phyloP scores from a whole-genome alignment of 2,888 invertebrate genomes.

The Eudemis profundana region DNA sequence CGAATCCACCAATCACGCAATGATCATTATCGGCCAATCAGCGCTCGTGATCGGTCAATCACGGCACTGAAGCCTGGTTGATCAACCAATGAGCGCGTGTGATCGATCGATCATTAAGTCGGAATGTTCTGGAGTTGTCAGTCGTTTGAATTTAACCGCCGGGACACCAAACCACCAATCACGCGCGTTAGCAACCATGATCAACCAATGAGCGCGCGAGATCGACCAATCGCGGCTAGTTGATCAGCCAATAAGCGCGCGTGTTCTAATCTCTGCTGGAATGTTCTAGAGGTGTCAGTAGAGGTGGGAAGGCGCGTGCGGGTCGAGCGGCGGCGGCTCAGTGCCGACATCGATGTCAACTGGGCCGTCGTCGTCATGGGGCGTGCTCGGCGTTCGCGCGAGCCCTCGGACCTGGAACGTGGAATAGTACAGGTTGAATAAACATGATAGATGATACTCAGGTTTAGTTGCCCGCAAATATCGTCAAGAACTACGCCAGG shows the following conservation, averaged over 20 bases:
- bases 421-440: no score
- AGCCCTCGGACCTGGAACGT: slow-evolving; percentile 71
- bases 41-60: neutral
- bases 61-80: neutral
- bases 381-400: slow-evolving; percentile 57
- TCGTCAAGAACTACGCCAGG: no score
- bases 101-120: slow-evolving; percentile 7
- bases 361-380: slow-evolving; percentile 71
- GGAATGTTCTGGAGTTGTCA: slow-evolving; percentile 6
- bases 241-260: slow-evolving; percentile 29
- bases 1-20: slow-evolving; percentile 23
- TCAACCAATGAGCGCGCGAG: slow-evolving; percentile 32
- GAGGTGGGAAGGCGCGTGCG: slow-evolving; percentile 52
- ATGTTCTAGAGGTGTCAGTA: slow-evolving; percentile 53
- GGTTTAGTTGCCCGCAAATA: neutral
- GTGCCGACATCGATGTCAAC: slow-evolving; percentile 83
- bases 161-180: slow-evolving; percentile 16
- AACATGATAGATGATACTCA: no score
- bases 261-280: slow-evolving; percentile 37
- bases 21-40: no score
- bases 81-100: slow-evolving; percentile 8
- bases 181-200: slow-evolving; percentile 9
- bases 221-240: slow-evolving; percentile 21
- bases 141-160: neutral
- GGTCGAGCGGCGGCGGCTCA: slow-evolving; percentile 72